Percentiles rank a stretch among this genome's conserved stretches.
These are phyloP conservation scores for Trogon melanurus DNA, from an alignment of 2,113 vertebrate species.

Conservation along the genomic window DNA sequence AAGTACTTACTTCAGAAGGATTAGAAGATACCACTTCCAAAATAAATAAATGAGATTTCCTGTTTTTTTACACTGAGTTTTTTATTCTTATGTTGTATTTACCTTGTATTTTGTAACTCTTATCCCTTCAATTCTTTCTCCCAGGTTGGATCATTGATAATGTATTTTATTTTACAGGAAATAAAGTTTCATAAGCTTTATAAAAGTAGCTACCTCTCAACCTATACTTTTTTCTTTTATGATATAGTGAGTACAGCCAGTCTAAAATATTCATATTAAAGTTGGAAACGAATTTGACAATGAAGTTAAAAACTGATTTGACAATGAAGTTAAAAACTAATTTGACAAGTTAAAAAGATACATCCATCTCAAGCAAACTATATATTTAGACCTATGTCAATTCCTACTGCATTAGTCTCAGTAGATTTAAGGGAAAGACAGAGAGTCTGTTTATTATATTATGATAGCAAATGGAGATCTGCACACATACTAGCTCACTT, in stretches of 20 bases:
- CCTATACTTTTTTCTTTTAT: background rate
- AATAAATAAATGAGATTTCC: conserved; percentile 24
- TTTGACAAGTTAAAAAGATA: background rate
- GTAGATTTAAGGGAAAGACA: background rate
- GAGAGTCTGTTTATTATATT: background rate
- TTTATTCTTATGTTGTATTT: background rate
- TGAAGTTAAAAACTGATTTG: background rate
- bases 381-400: background rate
- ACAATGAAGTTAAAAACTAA: background rate
- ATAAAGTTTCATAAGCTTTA: background rate
- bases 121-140: background rate
- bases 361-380: background rate
- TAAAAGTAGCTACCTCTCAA: background rate
- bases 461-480: background rate
- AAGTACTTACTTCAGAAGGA: conserved; percentile 76
- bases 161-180: background rate
- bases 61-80: background rate
- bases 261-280: background rate
- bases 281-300: background rate
- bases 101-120: background rate
- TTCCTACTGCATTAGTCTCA: background rate
- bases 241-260: background rate
- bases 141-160: background rate
- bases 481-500: background rate
- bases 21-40: conserved; percentile 25